phyloP scores from a whole-genome alignment of 2,797 vertebrate species.

The Poecile montanus region DNA sequence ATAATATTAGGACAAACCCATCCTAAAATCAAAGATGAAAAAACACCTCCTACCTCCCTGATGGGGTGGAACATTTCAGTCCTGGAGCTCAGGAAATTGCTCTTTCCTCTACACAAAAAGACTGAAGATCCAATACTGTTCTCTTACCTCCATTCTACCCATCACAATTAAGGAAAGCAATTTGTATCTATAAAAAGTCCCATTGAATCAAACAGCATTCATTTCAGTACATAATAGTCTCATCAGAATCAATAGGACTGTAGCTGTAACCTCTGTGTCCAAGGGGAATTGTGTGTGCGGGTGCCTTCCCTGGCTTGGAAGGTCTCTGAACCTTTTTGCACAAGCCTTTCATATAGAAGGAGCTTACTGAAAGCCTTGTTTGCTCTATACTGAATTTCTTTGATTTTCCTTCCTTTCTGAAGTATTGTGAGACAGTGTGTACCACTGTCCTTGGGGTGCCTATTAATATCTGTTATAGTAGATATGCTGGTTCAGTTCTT shows the following conservation, averaged over 20 bases:
- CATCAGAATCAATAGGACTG: background rate
- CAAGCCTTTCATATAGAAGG: background rate
- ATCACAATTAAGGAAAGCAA: background rate
- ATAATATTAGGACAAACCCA: background rate
- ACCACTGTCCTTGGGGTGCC: background rate
- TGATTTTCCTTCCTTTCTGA: conserved; percentile 22
- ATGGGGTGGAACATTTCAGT: background rate
- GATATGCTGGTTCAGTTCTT: background rate
- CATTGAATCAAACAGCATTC: background rate
- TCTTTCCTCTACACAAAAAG: background rate
- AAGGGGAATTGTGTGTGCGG: background rate
- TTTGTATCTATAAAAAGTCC: background rate
- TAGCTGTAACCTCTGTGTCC: background rate
- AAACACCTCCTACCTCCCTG: background rate
- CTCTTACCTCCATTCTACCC: background rate
- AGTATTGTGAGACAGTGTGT: background rate
- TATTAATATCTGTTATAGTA: background rate
- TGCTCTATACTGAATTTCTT: background rate
- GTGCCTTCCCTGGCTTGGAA: background rate
- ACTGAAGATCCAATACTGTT: background rate
- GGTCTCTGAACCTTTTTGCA: background rate
- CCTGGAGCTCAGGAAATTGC: background rate
- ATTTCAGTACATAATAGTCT: background rate
- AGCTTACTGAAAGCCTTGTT: background rate
- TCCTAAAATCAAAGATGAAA: background rate